These are phyloP conservation scores for Tetrao urogallus DNA, from an alignment of 2,113 vertebrate genomes.

Conservation along the genomic window DNA sequence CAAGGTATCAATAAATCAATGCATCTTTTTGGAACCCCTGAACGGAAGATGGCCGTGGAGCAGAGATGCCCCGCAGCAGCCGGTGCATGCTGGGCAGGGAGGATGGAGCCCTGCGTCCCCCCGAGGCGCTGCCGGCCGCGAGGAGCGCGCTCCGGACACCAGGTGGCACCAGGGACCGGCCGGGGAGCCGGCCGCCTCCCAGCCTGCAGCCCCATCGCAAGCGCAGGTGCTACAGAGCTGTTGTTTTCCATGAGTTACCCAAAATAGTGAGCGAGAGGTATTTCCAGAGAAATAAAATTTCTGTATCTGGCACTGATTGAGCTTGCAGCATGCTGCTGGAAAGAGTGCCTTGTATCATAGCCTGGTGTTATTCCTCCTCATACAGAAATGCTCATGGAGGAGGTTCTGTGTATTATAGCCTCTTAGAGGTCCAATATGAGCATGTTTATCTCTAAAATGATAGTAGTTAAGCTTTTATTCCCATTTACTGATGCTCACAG, in stretches of 20 bases:
- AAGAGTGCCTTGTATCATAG: not conserved
- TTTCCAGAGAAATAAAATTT: not conserved
- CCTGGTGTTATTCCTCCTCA: accelerated
- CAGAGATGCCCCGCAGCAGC: not conserved
- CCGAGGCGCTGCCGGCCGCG: not conserved
- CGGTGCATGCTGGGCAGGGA: not conserved
- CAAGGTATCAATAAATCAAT: not conserved
- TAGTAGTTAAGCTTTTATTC: not conserved
- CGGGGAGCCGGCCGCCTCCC: not conserved
- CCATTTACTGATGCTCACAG: not conserved
- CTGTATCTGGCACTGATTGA: accelerated
- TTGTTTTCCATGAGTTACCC: not conserved
- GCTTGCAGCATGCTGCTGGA: accelerated
- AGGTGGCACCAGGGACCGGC: slow-evolving; percentile 76
- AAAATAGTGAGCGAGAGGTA: not conserved
- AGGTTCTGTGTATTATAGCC: not conserved
- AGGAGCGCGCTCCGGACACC: slow-evolving; percentile 42
- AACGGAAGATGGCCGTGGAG: accelerated
- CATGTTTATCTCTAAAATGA: not conserved
- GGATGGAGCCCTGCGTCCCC: no score
- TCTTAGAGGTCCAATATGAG: not conserved
- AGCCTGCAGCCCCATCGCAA: not conserved
- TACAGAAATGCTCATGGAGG: not conserved
- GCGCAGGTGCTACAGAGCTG: slow-evolving; percentile 11
- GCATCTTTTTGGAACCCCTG: not conserved